phyloP scores from a whole-genome alignment of 2,797 vertebrate genomes.

The Hoplostethus atlanticus region DNA sequence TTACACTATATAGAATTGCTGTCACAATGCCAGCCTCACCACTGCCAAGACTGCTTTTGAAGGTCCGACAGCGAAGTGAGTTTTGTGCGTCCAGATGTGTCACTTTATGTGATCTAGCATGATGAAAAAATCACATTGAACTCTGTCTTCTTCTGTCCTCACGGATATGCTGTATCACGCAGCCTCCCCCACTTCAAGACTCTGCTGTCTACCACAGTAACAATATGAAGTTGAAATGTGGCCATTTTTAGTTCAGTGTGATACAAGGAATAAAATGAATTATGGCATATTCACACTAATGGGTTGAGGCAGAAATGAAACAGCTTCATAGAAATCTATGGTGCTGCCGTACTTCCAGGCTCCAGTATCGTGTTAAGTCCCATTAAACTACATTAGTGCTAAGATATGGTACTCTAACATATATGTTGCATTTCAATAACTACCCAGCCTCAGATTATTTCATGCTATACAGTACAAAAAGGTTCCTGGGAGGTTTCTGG shows the following conservation, averaged over 20 bases:
- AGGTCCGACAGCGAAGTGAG: slow-evolving; percentile 10
- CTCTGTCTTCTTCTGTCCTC: neutral
- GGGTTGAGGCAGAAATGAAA: neutral
- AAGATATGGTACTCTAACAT: too few relatives aligned
- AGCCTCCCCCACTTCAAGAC: slow-evolving; percentile 4
- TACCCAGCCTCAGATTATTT: too few relatives aligned
- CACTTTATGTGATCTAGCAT: neutral
- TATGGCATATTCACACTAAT: neutral
- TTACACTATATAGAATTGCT: too few relatives aligned
- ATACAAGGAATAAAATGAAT: neutral
- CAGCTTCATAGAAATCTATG: neutral
- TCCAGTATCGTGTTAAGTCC: neutral
- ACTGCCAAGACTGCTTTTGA: slow-evolving; percentile 9
- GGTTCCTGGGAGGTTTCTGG: too few relatives aligned
- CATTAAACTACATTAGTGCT: too few relatives aligned
- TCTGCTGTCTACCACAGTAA: neutral
- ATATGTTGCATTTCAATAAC: too few relatives aligned
- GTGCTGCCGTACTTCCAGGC: neutral
- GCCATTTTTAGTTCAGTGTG: neutral
- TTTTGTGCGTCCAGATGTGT: neutral
- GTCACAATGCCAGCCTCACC: neutral
- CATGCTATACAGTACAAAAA: too few relatives aligned
- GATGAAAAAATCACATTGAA: slow-evolving; percentile 25
- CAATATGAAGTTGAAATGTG: neutral
- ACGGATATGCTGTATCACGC: slow-evolving; percentile 9